Percentiles rank a stretch among this genome's conserved stretches.
Evolutionary conservation across 2,888 invertebrate species (phyloP).

Genomic region (Choristoneura rosaceana): DNA sequence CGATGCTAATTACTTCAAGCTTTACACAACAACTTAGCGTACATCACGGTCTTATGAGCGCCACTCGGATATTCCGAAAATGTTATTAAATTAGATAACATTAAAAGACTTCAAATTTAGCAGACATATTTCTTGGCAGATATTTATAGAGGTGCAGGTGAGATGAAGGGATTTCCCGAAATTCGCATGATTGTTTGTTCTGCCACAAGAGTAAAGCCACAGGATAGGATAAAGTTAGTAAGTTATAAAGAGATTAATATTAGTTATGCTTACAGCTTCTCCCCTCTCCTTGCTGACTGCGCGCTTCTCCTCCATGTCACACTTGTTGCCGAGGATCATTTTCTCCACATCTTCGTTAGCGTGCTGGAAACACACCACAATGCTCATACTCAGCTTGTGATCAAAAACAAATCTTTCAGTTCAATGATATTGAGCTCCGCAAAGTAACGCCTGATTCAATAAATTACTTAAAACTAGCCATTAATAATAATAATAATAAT

Average conservation of each 20-base stretch:
- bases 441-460: too few species aligned
- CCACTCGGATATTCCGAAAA: not conserved
- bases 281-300: slow-evolving; percentile 97
- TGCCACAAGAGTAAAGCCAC: too few species aligned
- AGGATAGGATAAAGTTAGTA: not conserved
- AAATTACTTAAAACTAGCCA: too few species aligned
- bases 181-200: too few species aligned
- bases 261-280: slow-evolving; percentile 89
- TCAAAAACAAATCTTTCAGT: too few species aligned
- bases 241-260: not conserved
- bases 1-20: slow-evolving; percentile 44
- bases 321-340: slow-evolving; percentile 99
- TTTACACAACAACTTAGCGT: slow-evolving; percentile 39
- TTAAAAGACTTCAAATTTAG: not conserved
- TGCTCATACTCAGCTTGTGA: too few species aligned
- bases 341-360: slow-evolving; percentile 99
- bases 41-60: not conserved
- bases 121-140: too few species aligned
- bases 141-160: too few species aligned
- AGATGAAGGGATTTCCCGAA: too few species aligned
- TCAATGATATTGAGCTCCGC: too few species aligned
- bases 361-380: slow-evolving; percentile 87
- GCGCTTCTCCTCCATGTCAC: slow-evolving; percentile 98
- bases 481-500: too few species aligned
- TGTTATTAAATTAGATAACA: not conserved